phyloP scores from a whole-genome alignment of 2,888 invertebrate genomes.

The Sicus ferrugineus region DNA sequence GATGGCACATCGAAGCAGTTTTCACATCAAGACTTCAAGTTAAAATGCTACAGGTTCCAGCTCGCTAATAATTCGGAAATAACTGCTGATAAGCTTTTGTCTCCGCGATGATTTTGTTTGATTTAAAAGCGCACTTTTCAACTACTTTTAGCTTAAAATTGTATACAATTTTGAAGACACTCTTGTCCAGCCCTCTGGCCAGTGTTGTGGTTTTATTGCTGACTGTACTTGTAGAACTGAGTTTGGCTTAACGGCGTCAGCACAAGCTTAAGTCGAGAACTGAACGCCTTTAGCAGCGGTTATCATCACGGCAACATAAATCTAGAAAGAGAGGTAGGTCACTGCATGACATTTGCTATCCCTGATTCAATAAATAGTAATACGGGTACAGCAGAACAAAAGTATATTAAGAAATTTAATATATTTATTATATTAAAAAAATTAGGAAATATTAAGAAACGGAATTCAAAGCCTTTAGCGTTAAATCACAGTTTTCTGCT shows the following conservation, averaged over 20 bases:
- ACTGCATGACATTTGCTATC: no score
- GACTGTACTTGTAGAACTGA: conserved; percentile 12
- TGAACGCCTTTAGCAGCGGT: conserved; percentile 26
- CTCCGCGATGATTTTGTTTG: not conserved
- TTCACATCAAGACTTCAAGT: not conserved
- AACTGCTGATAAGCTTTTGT: not conserved
- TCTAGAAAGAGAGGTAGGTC: conserved; percentile 32
- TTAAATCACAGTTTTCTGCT: no score
- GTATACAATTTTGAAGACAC: not conserved
- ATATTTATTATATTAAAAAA: no score
- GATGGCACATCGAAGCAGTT: conserved; percentile 41
- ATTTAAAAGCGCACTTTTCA: not conserved
- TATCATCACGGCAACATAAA: conserved; percentile 30
- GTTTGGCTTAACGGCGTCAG: conserved; percentile 37
- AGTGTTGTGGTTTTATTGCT: not conserved
- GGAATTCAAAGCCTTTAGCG: no score
- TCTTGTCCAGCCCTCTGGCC: not conserved
- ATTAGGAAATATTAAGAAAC: no score
- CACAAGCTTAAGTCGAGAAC: conserved; percentile 30
- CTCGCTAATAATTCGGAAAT: conserved; percentile 14
- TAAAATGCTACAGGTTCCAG: not conserved
- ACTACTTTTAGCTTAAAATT: conserved; percentile 6
- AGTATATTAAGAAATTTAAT: no score
- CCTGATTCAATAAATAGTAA: no score
- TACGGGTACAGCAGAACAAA: no score